A percentile compares a stretch with the other conserved stretches of the same genome.
These are phyloP conservation scores for Octonoba sinensis DNA, from an alignment of 2,888 invertebrate genomes.

Conservation along the genomic window DNA sequence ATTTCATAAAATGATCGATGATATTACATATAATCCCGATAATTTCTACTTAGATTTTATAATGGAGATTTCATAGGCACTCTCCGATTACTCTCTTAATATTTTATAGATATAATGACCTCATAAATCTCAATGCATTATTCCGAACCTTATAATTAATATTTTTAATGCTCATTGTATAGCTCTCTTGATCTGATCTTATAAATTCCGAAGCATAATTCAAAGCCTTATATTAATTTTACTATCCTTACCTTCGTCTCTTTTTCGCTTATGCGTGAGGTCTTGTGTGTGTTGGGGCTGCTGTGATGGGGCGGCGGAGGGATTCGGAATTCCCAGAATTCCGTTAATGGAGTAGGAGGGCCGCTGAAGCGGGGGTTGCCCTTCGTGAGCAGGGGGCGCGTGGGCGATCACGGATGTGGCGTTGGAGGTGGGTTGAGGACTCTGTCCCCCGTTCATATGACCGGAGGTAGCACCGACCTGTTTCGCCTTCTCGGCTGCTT, in stretches of 20 bases:
- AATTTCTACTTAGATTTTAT: too few species aligned
- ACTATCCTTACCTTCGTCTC: slow-evolving; percentile 59
- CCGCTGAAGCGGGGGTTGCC: slow-evolving; percentile 39
- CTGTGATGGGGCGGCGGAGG: slow-evolving; percentile 28
- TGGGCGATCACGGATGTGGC: slow-evolving; percentile 76
- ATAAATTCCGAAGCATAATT: too few species aligned
- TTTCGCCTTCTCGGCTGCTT: slow-evolving; percentile 97
- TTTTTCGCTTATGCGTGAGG: slow-evolving; percentile 52
- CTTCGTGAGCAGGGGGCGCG: slow-evolving; percentile 66
- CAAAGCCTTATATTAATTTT: too few species aligned
- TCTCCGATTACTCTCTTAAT: too few species aligned
- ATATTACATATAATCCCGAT: too few species aligned
- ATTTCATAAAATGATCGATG: too few species aligned
- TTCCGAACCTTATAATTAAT: too few species aligned
- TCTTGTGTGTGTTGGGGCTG: slow-evolving; percentile 23
- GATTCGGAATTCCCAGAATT: slow-evolving; percentile 81
- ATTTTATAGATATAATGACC: too few species aligned
- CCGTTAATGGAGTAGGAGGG: slow-evolving; percentile 93
- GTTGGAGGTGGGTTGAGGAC: slow-evolving; percentile 67
- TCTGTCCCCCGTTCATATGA: slow-evolving; percentile 41
- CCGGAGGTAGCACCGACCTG: slow-evolving; percentile 69
- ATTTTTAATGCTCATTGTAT: too few species aligned
- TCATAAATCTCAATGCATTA: too few species aligned
- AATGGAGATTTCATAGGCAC: too few species aligned
- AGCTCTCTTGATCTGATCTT: too few species aligned